phyloP scores from a whole-genome alignment of 2,113 vertebrate species.

The Prunella himalayana region DNA sequence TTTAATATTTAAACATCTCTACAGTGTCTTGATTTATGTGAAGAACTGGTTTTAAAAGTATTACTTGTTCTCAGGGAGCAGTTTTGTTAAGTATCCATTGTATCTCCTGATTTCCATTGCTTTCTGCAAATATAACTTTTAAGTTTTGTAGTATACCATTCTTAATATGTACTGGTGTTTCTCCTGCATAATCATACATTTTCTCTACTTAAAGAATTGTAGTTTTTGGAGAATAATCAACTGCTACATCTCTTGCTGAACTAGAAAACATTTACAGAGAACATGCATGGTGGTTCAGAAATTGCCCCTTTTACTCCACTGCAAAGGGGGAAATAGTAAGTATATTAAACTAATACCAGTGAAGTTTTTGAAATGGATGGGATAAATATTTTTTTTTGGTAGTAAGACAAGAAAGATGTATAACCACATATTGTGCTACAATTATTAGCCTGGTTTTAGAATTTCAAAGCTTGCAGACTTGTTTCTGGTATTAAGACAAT shows the following conservation, averaged over 20 bases:
- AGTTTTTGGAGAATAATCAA: not conserved
- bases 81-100: not conserved
- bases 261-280: not conserved
- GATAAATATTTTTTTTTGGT: not conserved
- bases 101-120: not conserved
- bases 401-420: not conserved
- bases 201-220: not conserved
- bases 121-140: not conserved
- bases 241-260: not conserved
- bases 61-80: not conserved
- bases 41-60: not conserved
- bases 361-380: not conserved
- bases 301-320: not conserved
- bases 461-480: not conserved
- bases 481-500: not conserved
- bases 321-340: not conserved
- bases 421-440: not conserved
- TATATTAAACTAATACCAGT: not conserved
- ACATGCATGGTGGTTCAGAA: not conserved
- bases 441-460: not conserved
- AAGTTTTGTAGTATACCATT: not conserved
- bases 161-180: not conserved
- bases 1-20: not conserved
- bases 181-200: not conserved
- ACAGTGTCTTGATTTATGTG: not conserved